These are phyloP conservation scores for Phengaris alcon DNA, from an alignment of 2,888 invertebrate genomes.

Conservation along the genomic window DNA sequence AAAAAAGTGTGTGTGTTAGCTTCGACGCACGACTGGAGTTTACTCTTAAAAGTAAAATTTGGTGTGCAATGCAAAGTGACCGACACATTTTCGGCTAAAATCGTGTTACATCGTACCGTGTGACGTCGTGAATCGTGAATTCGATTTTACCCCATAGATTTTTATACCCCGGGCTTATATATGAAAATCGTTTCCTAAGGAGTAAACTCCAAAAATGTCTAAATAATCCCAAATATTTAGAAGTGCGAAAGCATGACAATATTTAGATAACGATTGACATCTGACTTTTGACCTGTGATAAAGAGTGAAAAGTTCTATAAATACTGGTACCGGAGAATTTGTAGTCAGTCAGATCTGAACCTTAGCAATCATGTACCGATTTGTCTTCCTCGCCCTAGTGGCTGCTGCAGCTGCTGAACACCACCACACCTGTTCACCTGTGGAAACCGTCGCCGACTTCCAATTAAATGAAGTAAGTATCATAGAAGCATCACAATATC, in stretches of 20 bases:
- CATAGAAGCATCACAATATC: conserved; percentile 46
- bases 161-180: no score
- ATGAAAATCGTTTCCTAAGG: no score
- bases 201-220: not conserved
- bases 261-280: not conserved
- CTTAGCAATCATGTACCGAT: conserved; percentile 10
- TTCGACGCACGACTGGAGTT: no score
- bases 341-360: not conserved
- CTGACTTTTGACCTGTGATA: not conserved
- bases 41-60: no score
- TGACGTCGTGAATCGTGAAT: no score
- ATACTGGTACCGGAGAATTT: not conserved
- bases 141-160: no score
- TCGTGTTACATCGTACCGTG: no score
- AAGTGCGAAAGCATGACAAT: not conserved
- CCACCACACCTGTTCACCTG: conserved; percentile 49
- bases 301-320: not conserved
- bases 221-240: not conserved
- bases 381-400: conserved; percentile 14
- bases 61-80: no score
- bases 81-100: no score
- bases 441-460: conserved; percentile 59
- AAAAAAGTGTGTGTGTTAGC: no score
- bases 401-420: not conserved
- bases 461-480: conserved; percentile 57